Percentiles rank a stretch among this genome's conserved stretches.
Evolutionary conservation across 2,113 vertebrate species (phyloP).

Genomic region (Piaya cayana): DNA sequence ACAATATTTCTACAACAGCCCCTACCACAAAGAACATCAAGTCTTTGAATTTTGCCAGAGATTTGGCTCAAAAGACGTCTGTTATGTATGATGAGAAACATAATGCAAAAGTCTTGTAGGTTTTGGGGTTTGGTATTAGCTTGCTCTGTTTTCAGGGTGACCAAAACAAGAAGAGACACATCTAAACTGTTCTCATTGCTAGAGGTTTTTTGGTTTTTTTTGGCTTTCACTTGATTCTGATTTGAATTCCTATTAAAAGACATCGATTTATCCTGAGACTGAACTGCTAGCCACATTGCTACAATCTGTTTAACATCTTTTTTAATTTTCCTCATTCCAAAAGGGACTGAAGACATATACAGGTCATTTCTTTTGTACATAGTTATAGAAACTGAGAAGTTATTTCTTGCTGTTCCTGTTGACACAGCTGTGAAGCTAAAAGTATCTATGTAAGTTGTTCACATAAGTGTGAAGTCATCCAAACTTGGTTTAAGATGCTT

Average conservation of each 20-base stretch:
- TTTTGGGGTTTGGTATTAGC: not conserved
- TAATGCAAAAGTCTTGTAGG: not conserved
- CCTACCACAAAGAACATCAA: not conserved
- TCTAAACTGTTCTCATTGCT: not conserved
- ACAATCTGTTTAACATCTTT: not conserved
- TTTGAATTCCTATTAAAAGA: not conserved
- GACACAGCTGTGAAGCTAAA: constrained; percentile 43
- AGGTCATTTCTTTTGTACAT: not conserved
- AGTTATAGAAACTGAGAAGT: constrained; percentile 6
- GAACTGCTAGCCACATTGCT: not conserved
- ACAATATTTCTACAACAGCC: not conserved
- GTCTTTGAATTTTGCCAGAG: not conserved
- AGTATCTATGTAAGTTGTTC: not conserved
- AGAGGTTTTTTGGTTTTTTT: not conserved
- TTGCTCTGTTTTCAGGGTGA: not conserved
- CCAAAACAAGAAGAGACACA: not conserved
- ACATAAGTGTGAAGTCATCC: constrained; percentile 19
- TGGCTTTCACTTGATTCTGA: not conserved
- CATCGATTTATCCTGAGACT: not conserved
- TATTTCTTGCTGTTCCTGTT: constrained; percentile 31
- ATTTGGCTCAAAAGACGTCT: not conserved
- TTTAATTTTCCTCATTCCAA: not conserved
- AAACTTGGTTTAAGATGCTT: constrained; percentile 20
- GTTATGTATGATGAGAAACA: not conserved
- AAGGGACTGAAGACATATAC: not conserved